These are phyloP conservation scores for Triops cancriformis DNA, from an alignment of 1,140 invertebrate species.

Conservation along the genomic window DNA sequence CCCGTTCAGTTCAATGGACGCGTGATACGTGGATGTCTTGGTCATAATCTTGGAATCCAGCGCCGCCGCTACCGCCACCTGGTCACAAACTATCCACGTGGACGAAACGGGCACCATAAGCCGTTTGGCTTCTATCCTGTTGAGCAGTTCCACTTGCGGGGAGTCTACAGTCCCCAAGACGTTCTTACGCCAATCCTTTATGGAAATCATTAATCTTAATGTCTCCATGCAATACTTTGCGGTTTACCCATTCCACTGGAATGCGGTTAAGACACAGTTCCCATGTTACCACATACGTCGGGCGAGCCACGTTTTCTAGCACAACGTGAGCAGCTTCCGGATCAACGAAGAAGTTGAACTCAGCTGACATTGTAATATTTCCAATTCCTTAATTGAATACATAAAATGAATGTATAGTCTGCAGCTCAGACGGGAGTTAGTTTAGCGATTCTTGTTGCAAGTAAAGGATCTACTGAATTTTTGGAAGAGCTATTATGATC, in stretches of 20 bases:
- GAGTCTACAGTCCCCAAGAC: constrained; percentile 40
- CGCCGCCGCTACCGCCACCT: constrained; percentile 45
- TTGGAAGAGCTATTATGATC: too few species aligned
- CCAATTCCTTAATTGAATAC: constrained; percentile 43
- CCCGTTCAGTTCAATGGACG: constrained; percentile 49
- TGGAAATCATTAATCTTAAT: constrained; percentile 9
- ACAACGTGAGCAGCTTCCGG: constrained; percentile 53
- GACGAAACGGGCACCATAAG: constrained; percentile 35
- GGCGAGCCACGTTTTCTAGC: constrained; percentile 36
- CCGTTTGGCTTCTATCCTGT: constrained; percentile 44
- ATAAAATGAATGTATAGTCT: too few species aligned
- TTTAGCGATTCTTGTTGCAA: too few species aligned
- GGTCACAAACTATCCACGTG: constrained; percentile 48
- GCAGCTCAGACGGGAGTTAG: not conserved
- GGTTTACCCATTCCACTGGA: constrained; percentile 28
- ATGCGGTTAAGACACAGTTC: constrained; percentile 33
- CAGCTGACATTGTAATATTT: constrained; percentile 45
- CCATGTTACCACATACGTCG: constrained; percentile 36
- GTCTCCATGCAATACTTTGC: not conserved
- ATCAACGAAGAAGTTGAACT: constrained; percentile 60
- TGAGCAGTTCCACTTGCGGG: constrained; percentile 44
- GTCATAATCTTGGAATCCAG: constrained; percentile 37
- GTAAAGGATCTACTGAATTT: too few species aligned
- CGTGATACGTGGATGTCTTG: constrained; percentile 40
- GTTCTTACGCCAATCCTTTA: constrained; percentile 48